Percentiles rank a stretch among this genome's conserved stretches.
phyloP scores from a whole-genome alignment of 2,888 invertebrate genomes.

The Alloplasta piceator region DNA sequence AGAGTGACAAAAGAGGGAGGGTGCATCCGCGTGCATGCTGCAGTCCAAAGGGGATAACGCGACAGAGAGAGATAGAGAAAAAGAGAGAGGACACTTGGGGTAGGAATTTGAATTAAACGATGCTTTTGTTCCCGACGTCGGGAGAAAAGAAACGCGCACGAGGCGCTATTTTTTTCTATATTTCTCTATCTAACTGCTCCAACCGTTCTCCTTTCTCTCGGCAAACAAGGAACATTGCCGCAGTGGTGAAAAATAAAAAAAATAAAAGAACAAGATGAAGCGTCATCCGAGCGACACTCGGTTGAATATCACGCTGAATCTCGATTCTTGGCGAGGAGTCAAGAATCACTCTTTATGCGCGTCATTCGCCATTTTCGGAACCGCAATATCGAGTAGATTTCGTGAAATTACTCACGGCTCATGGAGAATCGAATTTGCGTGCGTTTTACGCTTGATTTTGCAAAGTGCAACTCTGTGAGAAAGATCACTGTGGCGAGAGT shows the following conservation, averaged over 20 bases:
- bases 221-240: slow-evolving; percentile 37
- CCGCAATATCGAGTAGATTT: slow-evolving; percentile 25
- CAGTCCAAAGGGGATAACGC: too few species aligned
- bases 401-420: slow-evolving; percentile 30
- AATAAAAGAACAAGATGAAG: slow-evolving; percentile 21
- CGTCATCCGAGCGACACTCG: not conserved
- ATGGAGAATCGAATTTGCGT: slow-evolving; percentile 15
- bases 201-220: slow-evolving; percentile 29
- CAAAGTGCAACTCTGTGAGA: slow-evolving; percentile 1
- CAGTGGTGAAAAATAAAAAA: not conserved
- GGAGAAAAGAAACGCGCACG: slow-evolving; percentile 36
- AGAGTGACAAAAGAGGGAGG: not conserved
- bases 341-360: slow-evolving; percentile 45
- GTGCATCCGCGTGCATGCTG: too few species aligned
- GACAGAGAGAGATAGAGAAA: slow-evolving; percentile 31
- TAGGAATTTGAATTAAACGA: slow-evolving; percentile 64
- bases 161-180: slow-evolving; percentile 34
- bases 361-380: slow-evolving; percentile 22
- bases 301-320: slow-evolving; percentile 36
- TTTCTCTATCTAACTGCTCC: slow-evolving; percentile 21
- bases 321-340: slow-evolving; percentile 42
- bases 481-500: not conserved
- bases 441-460: slow-evolving; percentile 27
- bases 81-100: slow-evolving; percentile 46
- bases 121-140: slow-evolving; percentile 55